Conservation (phyloP, 2,888 invertebrate species). For the Alloplasta piceator region DNA sequence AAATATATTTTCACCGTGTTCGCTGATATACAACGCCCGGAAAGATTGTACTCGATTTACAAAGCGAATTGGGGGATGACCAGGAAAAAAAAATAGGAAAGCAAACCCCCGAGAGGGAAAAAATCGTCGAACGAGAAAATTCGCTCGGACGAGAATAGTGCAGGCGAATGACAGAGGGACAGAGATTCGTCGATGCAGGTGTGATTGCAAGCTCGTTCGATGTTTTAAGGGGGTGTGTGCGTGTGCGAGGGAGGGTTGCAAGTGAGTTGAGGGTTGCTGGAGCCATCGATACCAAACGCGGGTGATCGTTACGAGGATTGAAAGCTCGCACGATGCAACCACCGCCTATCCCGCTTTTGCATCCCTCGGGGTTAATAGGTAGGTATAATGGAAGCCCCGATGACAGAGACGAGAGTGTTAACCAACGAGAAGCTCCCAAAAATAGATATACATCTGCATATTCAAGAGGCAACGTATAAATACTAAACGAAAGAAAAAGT, state of each 20-base stretch:
- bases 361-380: constrained; percentile 75
- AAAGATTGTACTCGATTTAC: background rate
- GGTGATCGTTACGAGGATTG: constrained; percentile 25
- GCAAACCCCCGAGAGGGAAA: constrained; percentile 1
- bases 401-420: constrained; percentile 75
- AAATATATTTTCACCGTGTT: too few species aligned
- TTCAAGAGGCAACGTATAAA: background rate
- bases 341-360: constrained; percentile 25
- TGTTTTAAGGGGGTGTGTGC: constrained; percentile 28
- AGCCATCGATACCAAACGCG: background rate
- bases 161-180: constrained; percentile 14
- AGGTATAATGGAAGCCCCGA: constrained; percentile 76
- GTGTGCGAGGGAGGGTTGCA: background rate
- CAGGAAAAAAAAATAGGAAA: background rate
- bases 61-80: background rate
- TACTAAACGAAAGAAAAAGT: constrained; percentile 4
- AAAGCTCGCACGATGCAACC: constrained; percentile 66
- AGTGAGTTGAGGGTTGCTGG: constrained; percentile 5
- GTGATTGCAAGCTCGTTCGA: constrained; percentile 31
- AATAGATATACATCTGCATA: background rate
- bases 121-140: constrained; percentile 31
- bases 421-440: constrained; percentile 37
- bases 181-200: constrained; percentile 30
- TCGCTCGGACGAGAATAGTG: background rate
- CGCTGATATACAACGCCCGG: too few species aligned